Percentiles rank a stretch among this genome's conserved stretches.
phyloP scores from a whole-genome alignment of 2,113 vertebrate genomes.

The Paradoxurus hermaphroditus region DNA sequence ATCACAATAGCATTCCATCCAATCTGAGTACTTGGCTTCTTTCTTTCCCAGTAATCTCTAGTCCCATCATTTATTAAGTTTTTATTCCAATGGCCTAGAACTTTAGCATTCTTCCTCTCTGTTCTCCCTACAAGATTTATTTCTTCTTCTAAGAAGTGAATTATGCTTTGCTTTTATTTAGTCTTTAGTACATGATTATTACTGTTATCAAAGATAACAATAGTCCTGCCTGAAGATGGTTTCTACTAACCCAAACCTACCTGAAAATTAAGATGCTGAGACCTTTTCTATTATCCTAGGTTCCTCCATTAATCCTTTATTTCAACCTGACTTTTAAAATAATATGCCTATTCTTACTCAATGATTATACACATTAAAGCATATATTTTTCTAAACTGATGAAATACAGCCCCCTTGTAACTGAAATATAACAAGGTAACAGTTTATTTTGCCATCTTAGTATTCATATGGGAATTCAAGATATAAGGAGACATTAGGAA shows the following conservation, averaged over 20 bases:
- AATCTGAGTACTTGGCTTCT: not conserved
- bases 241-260: not conserved
- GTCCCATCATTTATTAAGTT: not conserved
- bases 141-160: not conserved
- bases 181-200: not conserved
- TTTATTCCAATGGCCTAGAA: not conserved
- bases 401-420: not conserved
- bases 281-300: fast-evolving
- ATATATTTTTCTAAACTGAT: not conserved
- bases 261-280: not conserved
- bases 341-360: not conserved
- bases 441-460: not conserved
- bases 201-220: not conserved
- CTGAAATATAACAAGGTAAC: not conserved
- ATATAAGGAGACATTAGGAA: not conserved
- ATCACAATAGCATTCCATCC: not conserved
- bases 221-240: not conserved
- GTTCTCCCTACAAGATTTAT: not conserved
- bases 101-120: not conserved
- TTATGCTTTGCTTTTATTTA: not conserved
- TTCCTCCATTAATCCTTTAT: not conserved
- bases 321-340: not conserved
- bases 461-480: not conserved
- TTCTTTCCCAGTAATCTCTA: not conserved
- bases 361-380: fast-evolving